phyloP scores from a whole-genome alignment of 2,888 invertebrate species.

The Litoditis marina region DNA sequence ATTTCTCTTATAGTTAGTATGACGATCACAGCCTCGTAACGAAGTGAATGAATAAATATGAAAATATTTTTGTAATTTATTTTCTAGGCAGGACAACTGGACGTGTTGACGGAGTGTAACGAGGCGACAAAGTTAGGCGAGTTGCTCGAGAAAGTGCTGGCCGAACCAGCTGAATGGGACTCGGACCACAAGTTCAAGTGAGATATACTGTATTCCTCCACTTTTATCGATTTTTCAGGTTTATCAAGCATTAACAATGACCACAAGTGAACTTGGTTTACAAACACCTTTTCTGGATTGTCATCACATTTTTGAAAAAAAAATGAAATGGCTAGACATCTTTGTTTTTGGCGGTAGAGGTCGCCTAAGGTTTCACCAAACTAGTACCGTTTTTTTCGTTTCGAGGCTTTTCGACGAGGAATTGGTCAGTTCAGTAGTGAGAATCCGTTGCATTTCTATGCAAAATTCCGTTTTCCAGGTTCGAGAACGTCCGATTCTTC shows the following conservation, averaged over 20 bases:
- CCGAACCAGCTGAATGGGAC: conserved; percentile 73
- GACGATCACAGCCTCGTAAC: not conserved
- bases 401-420: not conserved
- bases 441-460: not conserved
- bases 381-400: conserved; percentile 12
- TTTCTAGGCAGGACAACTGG: conserved; percentile 69
- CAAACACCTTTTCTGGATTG: no score
- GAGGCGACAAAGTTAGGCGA: conserved; percentile 64
- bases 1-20: not conserved
- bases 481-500: conserved; percentile 49
- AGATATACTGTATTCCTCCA: conserved; percentile 9
- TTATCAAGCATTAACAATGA: no score
- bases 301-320: no score
- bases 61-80: not conserved
- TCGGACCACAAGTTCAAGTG: conserved; percentile 69
- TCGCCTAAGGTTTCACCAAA: no score
- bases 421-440: not conserved
- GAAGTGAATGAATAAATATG: no score
- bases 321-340: no score
- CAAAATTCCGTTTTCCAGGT: conserved; percentile 21
- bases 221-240: no score
- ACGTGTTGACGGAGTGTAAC: conserved; percentile 78
- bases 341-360: no score
- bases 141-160: conserved; percentile 67
- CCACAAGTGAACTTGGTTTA: no score